Percentiles rank a stretch among this genome's conserved stretches.
Evolutionary conservation across 2,797 vertebrate species (phyloP).

Genomic region (Gobionotothen gibberifrons): DNA sequence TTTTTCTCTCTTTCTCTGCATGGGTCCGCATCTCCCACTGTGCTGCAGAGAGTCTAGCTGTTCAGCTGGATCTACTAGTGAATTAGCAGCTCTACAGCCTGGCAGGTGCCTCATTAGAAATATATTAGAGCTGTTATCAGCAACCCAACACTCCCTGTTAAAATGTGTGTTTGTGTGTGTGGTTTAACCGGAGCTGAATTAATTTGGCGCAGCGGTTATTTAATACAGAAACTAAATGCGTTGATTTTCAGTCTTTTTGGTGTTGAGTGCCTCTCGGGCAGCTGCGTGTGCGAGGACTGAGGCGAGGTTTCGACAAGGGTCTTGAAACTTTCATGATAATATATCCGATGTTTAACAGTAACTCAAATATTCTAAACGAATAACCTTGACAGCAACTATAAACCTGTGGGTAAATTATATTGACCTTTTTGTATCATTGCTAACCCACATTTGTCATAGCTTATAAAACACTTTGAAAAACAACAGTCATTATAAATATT

Average conservation of each 20-base stretch:
- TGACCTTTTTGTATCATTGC: neutral
- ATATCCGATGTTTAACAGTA: slow-evolving; percentile 7
- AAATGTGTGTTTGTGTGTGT: slow-evolving; percentile 41
- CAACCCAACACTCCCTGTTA: slow-evolving; percentile 63
- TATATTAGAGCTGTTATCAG: slow-evolving; percentile 78
- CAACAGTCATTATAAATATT: neutral
- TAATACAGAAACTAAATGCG: slow-evolving; percentile 37
- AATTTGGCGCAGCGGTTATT: slow-evolving; percentile 56
- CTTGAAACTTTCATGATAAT: slow-evolving; percentile 19
- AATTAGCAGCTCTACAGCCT: slow-evolving; percentile 75
- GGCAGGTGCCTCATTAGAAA: slow-evolving; percentile 81
- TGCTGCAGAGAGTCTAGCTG: slow-evolving; percentile 67
- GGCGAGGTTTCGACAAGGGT: slow-evolving; percentile 8
- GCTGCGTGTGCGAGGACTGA: neutral
- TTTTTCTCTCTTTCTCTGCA: slow-evolving; percentile 42
- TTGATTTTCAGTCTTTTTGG: slow-evolving; percentile 47
- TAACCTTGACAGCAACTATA: slow-evolving; percentile 4
- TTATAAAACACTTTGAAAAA: neutral
- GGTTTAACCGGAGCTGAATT: slow-evolving; percentile 51
- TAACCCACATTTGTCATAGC: neutral
- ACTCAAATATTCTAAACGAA: slow-evolving; percentile 6
- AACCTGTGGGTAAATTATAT: neutral
- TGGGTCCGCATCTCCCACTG: slow-evolving; percentile 65
- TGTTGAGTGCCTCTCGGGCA: slow-evolving; percentile 31
- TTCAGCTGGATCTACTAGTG: slow-evolving; percentile 70